phyloP scores from a whole-genome alignment of 37 sponge, comb jelly and placozoan species.

The Halisarca cf. caerulea region DNA sequence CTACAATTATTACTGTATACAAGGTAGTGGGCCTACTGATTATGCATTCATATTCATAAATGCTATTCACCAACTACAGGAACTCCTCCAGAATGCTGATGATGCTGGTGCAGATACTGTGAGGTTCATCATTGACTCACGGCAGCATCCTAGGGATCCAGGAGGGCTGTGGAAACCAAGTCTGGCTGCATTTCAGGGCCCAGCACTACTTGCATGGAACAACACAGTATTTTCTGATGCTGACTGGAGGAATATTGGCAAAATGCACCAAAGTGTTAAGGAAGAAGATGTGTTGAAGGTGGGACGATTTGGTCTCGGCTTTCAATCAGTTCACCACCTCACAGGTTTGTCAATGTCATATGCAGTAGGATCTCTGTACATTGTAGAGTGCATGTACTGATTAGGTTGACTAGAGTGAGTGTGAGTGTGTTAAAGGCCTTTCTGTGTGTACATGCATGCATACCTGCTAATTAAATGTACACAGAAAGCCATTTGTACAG shows the following conservation, averaged over 20 bases:
- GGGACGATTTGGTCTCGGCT: slow-evolving; percentile 87
- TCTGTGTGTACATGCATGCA: no score
- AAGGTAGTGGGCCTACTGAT: no score
- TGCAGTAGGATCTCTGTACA: no score
- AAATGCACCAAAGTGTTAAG: slow-evolving; percentile 69
- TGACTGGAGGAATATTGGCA: slow-evolving; percentile 76
- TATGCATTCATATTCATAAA: no score
- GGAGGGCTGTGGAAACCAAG: slow-evolving; percentile 33
- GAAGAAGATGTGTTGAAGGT: slow-evolving; percentile 78
- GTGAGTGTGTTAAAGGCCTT: no score
- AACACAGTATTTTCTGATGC: slow-evolving; percentile 58
- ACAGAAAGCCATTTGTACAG: no score
- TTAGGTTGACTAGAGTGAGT: no score
- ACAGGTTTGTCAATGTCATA: slow-evolving; percentile 75
- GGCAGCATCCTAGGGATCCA: slow-evolving; percentile 41
- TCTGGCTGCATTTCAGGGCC: slow-evolving; percentile 70
- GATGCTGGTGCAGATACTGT: slow-evolving; percentile 77
- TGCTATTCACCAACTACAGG: slow-evolving; percentile 37
- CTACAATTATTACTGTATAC: no score
- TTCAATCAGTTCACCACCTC: slow-evolving; percentile 79
- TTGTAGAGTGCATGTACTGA: no score
- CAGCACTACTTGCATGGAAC: slow-evolving; percentile 75
- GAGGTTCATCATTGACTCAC: slow-evolving; percentile 60
- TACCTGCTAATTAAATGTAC: no score
- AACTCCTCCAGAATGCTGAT: slow-evolving; percentile 85